Evolutionary conservation across 92 coral and sea anemone species (phyloP), one percentile per base, ranked within the genome.

Genomic region (Epizoanthus fatuus): DNA sequence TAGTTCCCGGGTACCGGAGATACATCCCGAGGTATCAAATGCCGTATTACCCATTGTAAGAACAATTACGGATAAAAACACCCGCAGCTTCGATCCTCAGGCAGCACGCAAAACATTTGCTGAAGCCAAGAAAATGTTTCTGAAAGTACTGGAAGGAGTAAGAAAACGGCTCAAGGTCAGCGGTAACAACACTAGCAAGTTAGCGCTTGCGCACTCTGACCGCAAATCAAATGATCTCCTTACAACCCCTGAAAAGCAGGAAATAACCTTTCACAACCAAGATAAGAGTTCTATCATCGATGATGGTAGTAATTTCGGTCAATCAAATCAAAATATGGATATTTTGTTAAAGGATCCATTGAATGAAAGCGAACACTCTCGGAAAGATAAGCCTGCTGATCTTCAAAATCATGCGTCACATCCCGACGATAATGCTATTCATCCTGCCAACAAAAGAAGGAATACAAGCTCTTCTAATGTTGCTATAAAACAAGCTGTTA

Each of bases 41-140:
- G 82, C 69, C 13, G 82, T 77, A 5, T 45, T 77, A 16, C 68
- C 82, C 5, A 77, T 44, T 62, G 82, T 77, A 7, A 77, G 69
- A 29, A 44, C 57, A n/a, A 42, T 77, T 20, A 4, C 82, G 32
- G 38, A 60, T 5, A 29, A 62, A 77, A 44, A 42, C 25, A 10
- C 22, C 8, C 70, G 51, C 42, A 45, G 55, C 12, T 42, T 59
- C 16, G 12, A 10, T 4, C 14, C 69, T 54, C 56, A 77, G 56
- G 58, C 15, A 19, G 69, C 67, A 19, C 69, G 82, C 3, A 77
- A 77, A 12, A 77, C 58, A 4, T 62, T 77, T 44, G 82, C 82
- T 39, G 70, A 37, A 44, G 82, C 82, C 12, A 77, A 19, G 82
- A 77, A 77, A 19, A 64, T 59, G 20, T 77, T 77, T 77, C 51